Conservation (phyloP, 2,888 invertebrate genomes). For the Lasius platythorax region DNA sequence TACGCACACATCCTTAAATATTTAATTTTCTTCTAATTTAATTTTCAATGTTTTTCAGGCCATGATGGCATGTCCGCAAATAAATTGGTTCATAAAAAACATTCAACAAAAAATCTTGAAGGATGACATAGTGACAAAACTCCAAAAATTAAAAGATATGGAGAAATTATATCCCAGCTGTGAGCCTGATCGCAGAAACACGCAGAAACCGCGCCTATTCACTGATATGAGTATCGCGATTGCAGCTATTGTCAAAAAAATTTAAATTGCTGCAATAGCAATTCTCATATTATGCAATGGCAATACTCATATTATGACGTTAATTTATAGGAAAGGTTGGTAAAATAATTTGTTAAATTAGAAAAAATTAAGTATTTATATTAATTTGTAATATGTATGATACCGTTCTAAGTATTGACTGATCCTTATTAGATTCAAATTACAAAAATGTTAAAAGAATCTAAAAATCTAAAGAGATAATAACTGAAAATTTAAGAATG, state of each 20-base stretch:
- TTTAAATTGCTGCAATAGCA: constrained; percentile 26
- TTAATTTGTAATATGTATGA: neutral
- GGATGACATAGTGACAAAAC: neutral
- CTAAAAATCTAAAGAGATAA: neutral
- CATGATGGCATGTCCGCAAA: constrained; percentile 11
- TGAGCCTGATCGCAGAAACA: constrained; percentile 77
- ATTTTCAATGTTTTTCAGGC: constrained; percentile 11
- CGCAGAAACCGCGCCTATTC: constrained; percentile 65
- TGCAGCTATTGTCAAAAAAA: constrained; percentile 63
- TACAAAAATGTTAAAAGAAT: neutral
- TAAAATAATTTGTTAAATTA: constrained; percentile 19
- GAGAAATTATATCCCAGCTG: constrained; percentile 70
- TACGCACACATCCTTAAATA: neutral
- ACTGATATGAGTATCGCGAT: constrained; percentile 70
- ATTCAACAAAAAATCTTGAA: constrained; percentile 34
- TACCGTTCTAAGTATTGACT: neutral
- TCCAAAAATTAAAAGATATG: constrained; percentile 34
- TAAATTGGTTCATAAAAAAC: constrained; percentile 20
- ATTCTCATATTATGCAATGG: no score
- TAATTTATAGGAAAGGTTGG: constrained; percentile 43
- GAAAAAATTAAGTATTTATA: neutral
- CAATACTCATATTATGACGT: neutral
- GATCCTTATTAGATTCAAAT: neutral
- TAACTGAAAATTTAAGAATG: neutral
- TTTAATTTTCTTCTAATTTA: neutral